Evolutionary conservation across 2,888 invertebrate species (phyloP), one percentile per base, ranked within the genome.

Genomic region (Tortricodes alternella): DNA sequence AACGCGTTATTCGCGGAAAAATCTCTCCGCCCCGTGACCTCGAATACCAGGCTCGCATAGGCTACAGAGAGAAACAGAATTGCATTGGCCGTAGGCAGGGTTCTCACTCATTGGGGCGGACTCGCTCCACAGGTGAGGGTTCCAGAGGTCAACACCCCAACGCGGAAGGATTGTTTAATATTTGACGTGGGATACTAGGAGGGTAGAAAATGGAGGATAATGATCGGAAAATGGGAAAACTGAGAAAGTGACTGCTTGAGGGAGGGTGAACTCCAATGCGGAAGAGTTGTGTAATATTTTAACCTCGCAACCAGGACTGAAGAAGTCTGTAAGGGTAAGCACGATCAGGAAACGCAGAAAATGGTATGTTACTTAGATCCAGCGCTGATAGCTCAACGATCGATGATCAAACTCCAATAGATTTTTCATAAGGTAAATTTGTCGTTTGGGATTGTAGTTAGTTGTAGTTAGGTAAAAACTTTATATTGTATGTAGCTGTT

Each of bases 1-100:
- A 18, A 38, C 35, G 29, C 4, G 27, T 27, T 63, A 73, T 75
- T 71, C 61, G 66, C 70, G 71, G 74, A 79, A 82, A 83, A 81
- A 80, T 83, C 77, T 80, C 83, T 80, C 79, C 82, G 78, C 79
- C 68, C 62, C 60, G 61, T 76, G 74, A 77, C 75, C 75, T 74
- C 68, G 62, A 44, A 59, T 78, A 85, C 78, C 52, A 79, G 78
- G 79, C 51, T 29, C 21, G 2, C 71, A 79, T 67, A 61, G 53
- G 15, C 4, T 39, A n/a, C 8, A 23, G 37, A 53, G 55, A 52
- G 53, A 21, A 16, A 15, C 6, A 11, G 13, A 2, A 38, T 37
- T 32, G 16, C 52, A 49, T 6, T 34, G 19, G 7, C 3, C 29
- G 11, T 19, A 27, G 39, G 46, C 5, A 43, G 18, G 15, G n/a